Conservation (phyloP, 2,797 vertebrate genomes). For the Smutsia gigantea region DNA sequence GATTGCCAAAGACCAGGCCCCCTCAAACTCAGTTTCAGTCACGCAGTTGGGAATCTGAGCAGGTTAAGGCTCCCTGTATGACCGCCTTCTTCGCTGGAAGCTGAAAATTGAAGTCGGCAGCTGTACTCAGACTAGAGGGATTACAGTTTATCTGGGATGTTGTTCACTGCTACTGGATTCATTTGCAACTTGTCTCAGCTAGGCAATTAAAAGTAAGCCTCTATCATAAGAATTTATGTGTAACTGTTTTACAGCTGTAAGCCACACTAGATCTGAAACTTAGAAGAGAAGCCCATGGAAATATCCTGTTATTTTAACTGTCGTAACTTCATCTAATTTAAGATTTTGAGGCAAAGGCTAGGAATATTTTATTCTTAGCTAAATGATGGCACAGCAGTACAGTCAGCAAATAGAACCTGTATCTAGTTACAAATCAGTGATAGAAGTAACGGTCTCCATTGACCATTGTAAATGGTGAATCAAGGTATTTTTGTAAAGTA, state of each 20-base stretch:
- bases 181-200: conserved; percentile 7
- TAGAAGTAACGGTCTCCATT: background rate
- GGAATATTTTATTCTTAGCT: background rate
- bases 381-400: background rate
- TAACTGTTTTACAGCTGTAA: background rate
- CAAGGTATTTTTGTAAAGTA: conserved; percentile 10
- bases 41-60: background rate
- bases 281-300: background rate
- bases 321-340: conserved; percentile 13
- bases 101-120: background rate
- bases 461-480: background rate
- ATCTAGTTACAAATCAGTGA: background rate
- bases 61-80: background rate
- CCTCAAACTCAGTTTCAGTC: too few relatives aligned
- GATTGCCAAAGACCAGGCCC: background rate
- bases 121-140: background rate
- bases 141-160: background rate
- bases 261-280: background rate
- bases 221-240: background rate
- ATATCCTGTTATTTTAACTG: background rate
- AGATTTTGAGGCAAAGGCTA: background rate
- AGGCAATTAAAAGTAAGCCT: conserved; percentile 37
- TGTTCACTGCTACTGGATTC: background rate
- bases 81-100: background rate
- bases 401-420: background rate